Conservation (phyloP, 2,888 invertebrate genomes). For the Ceraclea dissimilis region DNA sequence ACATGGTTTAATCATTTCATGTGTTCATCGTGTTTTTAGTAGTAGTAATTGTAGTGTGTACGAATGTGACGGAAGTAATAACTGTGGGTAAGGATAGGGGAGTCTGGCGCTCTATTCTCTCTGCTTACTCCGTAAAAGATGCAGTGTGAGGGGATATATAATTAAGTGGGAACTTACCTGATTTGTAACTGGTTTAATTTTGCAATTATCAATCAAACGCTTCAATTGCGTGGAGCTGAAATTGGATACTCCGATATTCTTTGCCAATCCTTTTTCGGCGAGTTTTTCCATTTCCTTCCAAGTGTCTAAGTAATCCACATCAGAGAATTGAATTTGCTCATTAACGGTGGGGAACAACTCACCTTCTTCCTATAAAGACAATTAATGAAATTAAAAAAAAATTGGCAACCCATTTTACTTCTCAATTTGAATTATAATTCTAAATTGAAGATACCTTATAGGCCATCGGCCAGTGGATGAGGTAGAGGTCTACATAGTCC, state of each 20-base stretch:
- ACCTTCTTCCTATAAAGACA: slow-evolving; percentile 50
- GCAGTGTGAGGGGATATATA: too few species aligned
- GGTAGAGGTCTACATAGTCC: slow-evolving; percentile 77
- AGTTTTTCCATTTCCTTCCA: slow-evolving; percentile 69
- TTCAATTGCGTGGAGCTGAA: slow-evolving; percentile 70
- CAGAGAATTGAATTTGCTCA: slow-evolving; percentile 54
- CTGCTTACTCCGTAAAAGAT: too few species aligned
- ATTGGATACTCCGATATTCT: slow-evolving; percentile 70
- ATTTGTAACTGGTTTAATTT: slow-evolving; percentile 56
- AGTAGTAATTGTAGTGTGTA: too few species aligned
- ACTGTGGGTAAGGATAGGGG: too few species aligned
- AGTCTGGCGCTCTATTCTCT: too few species aligned
- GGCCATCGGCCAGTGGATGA: slow-evolving; percentile 89
- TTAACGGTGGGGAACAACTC: slow-evolving; percentile 52
- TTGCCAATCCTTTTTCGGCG: slow-evolving; percentile 56
- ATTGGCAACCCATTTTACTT: neutral
- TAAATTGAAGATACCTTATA: slow-evolving; percentile 58
- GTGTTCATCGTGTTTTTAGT: too few species aligned
- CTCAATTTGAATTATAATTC: too few species aligned
- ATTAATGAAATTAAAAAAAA: neutral
- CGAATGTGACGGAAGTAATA: too few species aligned
- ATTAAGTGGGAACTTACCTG: slow-evolving; percentile 52
- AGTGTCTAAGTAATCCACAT: slow-evolving; percentile 66
- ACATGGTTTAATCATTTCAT: too few species aligned
- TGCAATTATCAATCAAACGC: slow-evolving; percentile 52